These are phyloP conservation scores for Myiagra hebetior DNA, from an alignment of 2,113 vertebrate species.

Conservation along the genomic window DNA sequence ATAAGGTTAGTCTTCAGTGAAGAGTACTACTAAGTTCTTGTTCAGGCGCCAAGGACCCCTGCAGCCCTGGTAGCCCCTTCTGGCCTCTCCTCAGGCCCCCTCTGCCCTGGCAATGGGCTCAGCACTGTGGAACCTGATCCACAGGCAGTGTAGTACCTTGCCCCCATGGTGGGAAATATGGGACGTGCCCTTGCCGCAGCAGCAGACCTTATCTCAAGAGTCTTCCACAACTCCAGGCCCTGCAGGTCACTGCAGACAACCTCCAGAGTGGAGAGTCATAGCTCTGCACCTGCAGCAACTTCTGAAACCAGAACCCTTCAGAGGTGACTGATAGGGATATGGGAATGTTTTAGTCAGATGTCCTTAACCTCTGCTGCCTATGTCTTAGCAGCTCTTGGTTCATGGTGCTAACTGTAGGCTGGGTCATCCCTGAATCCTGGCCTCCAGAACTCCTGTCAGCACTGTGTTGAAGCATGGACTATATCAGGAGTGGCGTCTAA, in stretches of 20 bases:
- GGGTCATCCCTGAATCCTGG: not conserved
- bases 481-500: not conserved
- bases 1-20: not conserved
- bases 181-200: not conserved
- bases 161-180: rapidly evolving
- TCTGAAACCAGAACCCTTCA: not conserved
- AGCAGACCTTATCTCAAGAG: not conserved
- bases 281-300: not conserved
- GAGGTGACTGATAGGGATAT: not conserved
- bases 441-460: not conserved
- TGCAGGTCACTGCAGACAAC: not conserved
- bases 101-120: not conserved
- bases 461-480: not conserved
- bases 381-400: not conserved
- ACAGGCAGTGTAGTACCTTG: not conserved
- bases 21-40: not conserved
- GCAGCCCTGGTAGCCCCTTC: not conserved
- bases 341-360: not conserved
- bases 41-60: too few relatives aligned
- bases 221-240: not conserved
- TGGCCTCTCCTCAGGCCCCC: rapidly evolving
- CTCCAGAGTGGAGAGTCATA: not conserved
- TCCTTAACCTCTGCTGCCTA: not conserved
- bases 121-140: not conserved
- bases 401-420: not conserved